A percentile compares a stretch with the other conserved stretches of the same genome.
Conservation (phyloP, 2,113 vertebrate species). For the Tonatia bakeri region DNA sequence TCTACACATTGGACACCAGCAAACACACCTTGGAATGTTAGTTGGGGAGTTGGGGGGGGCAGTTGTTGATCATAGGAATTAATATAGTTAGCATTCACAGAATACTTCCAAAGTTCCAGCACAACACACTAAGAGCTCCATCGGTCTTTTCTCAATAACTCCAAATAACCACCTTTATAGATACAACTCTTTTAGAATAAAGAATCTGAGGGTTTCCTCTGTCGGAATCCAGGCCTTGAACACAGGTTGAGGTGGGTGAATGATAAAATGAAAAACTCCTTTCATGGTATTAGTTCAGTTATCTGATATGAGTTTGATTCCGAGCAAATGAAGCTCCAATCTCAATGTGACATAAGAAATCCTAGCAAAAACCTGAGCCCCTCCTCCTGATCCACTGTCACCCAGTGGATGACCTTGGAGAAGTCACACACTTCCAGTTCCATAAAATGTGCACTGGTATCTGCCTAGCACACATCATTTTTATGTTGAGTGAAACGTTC, state of each 20-base stretch:
- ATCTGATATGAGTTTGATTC: not conserved
- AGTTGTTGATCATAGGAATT: not conserved
- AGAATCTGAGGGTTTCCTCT: not conserved
- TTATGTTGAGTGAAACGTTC: slow-evolving; percentile 8
- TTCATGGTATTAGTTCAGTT: not conserved
- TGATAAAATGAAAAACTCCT: not conserved
- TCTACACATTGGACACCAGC: not conserved
- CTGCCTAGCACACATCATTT: not conserved
- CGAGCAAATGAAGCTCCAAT: not conserved
- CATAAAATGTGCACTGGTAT: not conserved
- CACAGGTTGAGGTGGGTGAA: not conserved
- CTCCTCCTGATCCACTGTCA: not conserved
- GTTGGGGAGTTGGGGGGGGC: not conserved
- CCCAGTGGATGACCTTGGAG: not conserved
- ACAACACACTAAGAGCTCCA: not conserved
- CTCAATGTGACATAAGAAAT: not conserved
- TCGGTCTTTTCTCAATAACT: not conserved
- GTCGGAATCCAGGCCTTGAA: not conserved
- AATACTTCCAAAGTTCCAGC: not conserved
- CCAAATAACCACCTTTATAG: not conserved
- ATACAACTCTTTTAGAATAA: not conserved
- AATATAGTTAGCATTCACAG: not conserved
- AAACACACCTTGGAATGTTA: not conserved
- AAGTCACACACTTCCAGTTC: not conserved
- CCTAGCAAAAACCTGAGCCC: not conserved